Base-by-base conservation (phyloP, 2,797 vertebrate genomes). In the Lepilemur septentrionalis region DNA sequence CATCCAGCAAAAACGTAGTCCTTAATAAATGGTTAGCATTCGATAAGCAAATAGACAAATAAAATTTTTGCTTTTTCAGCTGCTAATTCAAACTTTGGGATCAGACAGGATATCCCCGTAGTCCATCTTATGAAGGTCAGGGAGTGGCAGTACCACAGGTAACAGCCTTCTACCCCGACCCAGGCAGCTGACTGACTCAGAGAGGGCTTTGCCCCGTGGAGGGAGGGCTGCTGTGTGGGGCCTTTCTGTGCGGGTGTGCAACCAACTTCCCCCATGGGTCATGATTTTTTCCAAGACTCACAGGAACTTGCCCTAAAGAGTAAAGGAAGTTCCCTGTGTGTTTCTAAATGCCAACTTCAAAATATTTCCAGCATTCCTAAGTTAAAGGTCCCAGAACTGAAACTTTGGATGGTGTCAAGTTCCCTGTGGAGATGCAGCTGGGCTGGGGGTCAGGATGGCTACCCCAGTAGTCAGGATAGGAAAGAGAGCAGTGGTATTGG, bases 281-380 rank as follows among this genome's bases (percentile, higher is more conserved):
- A 98, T 18, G 79, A 96, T 97, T 79, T 97, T 98, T 98, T 96
- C 97, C 97, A 94, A 80, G 95, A 90, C 94, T 96, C 80, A 93
- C 25, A 96, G 95, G 89, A 94, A 94, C 67, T 81, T 85, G 90
- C 84, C 18, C 83, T 76, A 13, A 87, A 95, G 70, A 91, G 85
- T 43, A 91, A 86, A 96, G 89, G 93, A 97, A 97, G 91, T 97
- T 96, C 89, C 80, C 57, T 67, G 35, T 43, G 18, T 73, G 28
- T 75, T 95, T 78, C 43, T 76, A 96, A 93, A 79, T 46, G 81
- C 75, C 87, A 72, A 4, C 76, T 91, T 88, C 18, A 85, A 93
- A 91, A 86, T 94, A 52, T 80, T 69, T 95, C 87, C 82, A 81
- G 70, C 52, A 59, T 97, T 94, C 43, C 43, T 91, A 41, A 82